Percentiles rank a stretch among this genome's conserved stretches.
These are phyloP conservation scores for Synchiropus splendidus DNA, from an alignment of 2,113 vertebrate species.

Conservation along the genomic window DNA sequence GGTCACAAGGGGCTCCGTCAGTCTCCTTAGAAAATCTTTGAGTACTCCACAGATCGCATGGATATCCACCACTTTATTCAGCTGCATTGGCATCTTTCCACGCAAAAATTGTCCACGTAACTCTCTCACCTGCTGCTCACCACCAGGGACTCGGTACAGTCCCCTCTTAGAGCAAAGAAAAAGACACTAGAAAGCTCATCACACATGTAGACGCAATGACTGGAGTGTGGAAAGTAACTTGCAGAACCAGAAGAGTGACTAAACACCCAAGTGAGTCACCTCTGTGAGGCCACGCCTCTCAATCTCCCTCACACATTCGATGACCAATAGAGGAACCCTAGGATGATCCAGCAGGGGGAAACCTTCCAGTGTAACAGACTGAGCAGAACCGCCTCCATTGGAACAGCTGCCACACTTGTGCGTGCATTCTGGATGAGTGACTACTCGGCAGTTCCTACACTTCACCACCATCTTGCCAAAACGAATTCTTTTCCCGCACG, in stretches of 20 bases:
- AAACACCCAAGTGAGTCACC: conserved; percentile 50
- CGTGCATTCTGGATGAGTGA: conserved; percentile 71
- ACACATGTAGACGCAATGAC: too few species aligned
- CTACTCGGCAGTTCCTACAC: conserved; percentile 68
- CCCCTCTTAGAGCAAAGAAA: conserved; percentile 56
- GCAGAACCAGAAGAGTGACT: too few species aligned
- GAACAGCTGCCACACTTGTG: conserved; percentile 27
- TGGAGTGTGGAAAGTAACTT: background rate
- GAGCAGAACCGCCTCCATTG: background rate
- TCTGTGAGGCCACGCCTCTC: conserved; percentile 73
- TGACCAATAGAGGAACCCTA: conserved; percentile 65
- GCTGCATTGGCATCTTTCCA: conserved; percentile 31
- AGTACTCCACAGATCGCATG: conserved; percentile 79
- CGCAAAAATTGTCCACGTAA: conserved; percentile 63
- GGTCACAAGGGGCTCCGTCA: conserved; percentile 77
- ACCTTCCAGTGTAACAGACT: conserved; percentile 66
- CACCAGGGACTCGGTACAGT: conserved; percentile 73
- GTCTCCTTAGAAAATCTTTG: conserved; percentile 78
- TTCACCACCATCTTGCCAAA: conserved; percentile 74
- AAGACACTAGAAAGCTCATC: background rate
- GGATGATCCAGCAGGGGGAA: conserved; percentile 54
- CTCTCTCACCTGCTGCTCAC: conserved; percentile 69
- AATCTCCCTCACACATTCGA: conserved; percentile 76
- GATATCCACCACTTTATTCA: conserved; percentile 65
- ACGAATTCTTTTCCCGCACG: conserved; percentile 72